These are phyloP conservation scores for Plemyria rubiginata DNA, from an alignment of 2,888 invertebrate genomes.

Conservation along the genomic window DNA sequence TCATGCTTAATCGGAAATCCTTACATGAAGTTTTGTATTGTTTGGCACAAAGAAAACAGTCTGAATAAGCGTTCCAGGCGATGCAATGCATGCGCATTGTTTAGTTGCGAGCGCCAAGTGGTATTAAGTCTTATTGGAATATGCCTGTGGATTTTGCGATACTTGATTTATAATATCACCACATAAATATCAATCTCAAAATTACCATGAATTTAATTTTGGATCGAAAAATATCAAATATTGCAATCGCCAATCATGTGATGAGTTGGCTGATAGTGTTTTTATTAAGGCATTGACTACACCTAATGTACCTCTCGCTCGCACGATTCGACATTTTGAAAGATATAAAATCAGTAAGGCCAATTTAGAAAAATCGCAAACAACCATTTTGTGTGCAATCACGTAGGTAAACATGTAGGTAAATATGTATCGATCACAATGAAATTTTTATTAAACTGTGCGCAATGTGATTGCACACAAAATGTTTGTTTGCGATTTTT, in stretches of 20 bases:
- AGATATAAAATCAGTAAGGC: too few relatives aligned
- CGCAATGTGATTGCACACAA: too few relatives aligned
- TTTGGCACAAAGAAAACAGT: not conserved
- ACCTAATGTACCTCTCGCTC: too few relatives aligned
- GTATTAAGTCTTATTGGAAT: not conserved
- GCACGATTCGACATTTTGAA: too few relatives aligned
- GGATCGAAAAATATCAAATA: not conserved
- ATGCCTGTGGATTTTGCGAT: not conserved
- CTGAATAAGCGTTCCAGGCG: conserved; percentile 4
- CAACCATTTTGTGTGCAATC: too few relatives aligned
- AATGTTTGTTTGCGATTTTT: too few relatives aligned
- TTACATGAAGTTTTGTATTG: not conserved
- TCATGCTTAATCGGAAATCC: conserved; percentile 10
- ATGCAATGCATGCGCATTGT: conserved; percentile 13
- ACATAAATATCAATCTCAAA: not conserved
- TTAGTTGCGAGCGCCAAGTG: not conserved
- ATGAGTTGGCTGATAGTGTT: not conserved
- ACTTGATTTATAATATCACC: conserved; percentile 1
- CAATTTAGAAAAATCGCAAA: too few relatives aligned
- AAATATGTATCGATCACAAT: too few relatives aligned
- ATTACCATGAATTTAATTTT: not conserved
- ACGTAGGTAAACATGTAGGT: too few relatives aligned
- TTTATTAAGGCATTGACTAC: too few relatives aligned
- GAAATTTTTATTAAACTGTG: too few relatives aligned
- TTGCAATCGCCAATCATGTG: not conserved